A percentile compares a stretch with the other conserved stretches of the same genome.
Conservation (phyloP, 2,888 invertebrate genomes). For the Andricus curvator region DNA sequence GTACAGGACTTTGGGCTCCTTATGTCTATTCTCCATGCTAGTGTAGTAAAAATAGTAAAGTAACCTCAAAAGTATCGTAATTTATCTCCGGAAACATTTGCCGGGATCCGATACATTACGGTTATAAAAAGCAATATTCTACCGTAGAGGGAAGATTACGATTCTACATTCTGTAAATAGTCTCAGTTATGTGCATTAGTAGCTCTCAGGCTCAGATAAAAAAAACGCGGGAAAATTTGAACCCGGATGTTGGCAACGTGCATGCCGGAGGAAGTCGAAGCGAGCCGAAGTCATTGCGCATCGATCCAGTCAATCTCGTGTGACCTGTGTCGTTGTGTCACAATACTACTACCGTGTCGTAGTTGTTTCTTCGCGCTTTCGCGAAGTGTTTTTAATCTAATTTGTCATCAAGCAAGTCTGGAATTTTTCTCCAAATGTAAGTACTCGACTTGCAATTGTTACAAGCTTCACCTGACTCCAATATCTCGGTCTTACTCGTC, state of each 20-base stretch:
- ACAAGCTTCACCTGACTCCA: constrained; percentile 30
- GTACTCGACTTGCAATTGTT: constrained; percentile 54
- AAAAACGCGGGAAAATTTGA: background rate
- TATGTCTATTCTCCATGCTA: no score
- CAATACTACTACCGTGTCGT: constrained; percentile 70
- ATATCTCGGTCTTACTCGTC: constrained; percentile 44
- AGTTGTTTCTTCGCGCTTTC: constrained; percentile 63
- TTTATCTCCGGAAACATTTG: no score
- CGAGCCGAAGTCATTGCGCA: constrained; percentile 61
- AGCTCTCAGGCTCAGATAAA: background rate
- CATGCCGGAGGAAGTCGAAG: constrained; percentile 56
- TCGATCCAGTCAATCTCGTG: constrained; percentile 65
- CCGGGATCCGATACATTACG: no score
- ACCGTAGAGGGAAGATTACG: no score
- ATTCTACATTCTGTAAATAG: background rate
- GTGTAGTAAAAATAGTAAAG: no score
- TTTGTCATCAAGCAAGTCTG: constrained; percentile 69
- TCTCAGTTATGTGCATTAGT: background rate
- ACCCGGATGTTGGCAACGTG: background rate
- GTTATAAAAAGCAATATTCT: background rate
- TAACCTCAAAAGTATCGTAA: no score
- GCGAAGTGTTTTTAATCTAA: constrained; percentile 64
- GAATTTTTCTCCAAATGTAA: constrained; percentile 68
- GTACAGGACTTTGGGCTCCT: no score
- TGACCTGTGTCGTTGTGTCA: constrained; percentile 68